A percentile compares a stretch with the other conserved stretches of the same genome.
Evolutionary conservation across 2,113 vertebrate species (phyloP).

Genomic region (Cacatua alba): DNA sequence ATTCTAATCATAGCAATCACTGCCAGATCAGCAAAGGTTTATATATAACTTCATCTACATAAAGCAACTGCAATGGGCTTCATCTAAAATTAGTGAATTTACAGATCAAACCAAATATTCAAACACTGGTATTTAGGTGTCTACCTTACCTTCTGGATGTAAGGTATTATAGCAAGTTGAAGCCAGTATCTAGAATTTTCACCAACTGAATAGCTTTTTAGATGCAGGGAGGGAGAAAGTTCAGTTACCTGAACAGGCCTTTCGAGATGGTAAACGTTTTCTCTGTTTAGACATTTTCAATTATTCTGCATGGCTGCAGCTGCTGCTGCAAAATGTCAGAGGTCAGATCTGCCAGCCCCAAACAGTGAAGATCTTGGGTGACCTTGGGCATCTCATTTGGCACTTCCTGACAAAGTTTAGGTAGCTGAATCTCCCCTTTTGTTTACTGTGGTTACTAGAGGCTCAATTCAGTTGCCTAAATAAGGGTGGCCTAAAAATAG

Average conservation of each 20-base stretch:
- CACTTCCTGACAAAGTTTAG: not conserved
- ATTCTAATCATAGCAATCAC: slow-evolving; percentile 15
- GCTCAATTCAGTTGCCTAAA: not conserved
- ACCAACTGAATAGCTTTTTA: not conserved
- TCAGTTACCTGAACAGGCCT: not conserved
- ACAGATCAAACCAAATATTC: not conserved
- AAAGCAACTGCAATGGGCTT: not conserved
- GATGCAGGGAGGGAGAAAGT: not conserved
- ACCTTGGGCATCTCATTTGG: not conserved
- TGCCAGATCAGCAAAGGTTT: slow-evolving; percentile 44
- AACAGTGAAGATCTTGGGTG: accelerated
- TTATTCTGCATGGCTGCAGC: not conserved
- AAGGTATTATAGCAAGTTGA: not conserved
- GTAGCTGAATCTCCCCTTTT: not conserved
- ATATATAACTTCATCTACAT: slow-evolving; percentile 40
- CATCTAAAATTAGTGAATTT: not conserved
- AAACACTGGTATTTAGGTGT: not conserved
- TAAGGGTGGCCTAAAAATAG: not conserved
- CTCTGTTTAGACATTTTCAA: not conserved
- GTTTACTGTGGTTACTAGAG: not conserved
- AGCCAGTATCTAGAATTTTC: not conserved
- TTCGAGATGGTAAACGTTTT: not conserved
- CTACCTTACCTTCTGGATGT: not conserved
- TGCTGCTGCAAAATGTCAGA: not conserved
- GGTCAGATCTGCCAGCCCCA: not conserved